phyloP scores from a whole-genome alignment of 2,113 vertebrate species.

The Xiphophorus maculatus region DNA sequence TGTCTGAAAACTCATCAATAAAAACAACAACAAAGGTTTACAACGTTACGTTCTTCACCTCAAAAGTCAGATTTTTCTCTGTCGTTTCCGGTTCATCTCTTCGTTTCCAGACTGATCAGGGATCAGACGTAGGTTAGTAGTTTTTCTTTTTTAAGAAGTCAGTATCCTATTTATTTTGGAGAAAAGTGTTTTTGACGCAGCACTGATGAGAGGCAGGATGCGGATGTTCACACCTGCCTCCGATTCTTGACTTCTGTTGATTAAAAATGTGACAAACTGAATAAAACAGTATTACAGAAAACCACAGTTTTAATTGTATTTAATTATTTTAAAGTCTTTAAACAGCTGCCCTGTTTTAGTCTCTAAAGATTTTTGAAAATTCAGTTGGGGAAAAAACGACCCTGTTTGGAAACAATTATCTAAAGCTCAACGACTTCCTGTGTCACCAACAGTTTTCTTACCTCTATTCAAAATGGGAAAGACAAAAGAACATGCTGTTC shows the following conservation, averaged over 20 bases:
- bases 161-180: constrained; percentile 60
- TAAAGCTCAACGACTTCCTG: no score
- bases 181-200: constrained; percentile 31
- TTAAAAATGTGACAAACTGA: constrained; percentile 55
- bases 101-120: neutral
- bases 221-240: constrained; percentile 58
- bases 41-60: neutral
- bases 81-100: neutral
- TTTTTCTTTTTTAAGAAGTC: constrained; percentile 14
- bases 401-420: no score
- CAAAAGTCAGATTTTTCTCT: neutral
- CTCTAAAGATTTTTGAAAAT: no score
- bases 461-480: no score
- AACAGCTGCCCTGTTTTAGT: neutral
- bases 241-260: constrained; percentile 56
- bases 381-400: no score
- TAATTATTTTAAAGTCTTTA: neutral
- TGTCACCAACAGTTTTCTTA: no score
- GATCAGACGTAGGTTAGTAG: constrained; percentile 23
- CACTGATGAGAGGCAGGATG: constrained; percentile 35
- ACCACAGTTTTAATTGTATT: neutral
- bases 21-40: neutral
- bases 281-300: constrained; percentile 57
- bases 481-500: no score
- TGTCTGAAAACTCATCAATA: neutral